Conservation (phyloP, 2,113 vertebrate genomes). For the Uropsilus gracilis region DNA sequence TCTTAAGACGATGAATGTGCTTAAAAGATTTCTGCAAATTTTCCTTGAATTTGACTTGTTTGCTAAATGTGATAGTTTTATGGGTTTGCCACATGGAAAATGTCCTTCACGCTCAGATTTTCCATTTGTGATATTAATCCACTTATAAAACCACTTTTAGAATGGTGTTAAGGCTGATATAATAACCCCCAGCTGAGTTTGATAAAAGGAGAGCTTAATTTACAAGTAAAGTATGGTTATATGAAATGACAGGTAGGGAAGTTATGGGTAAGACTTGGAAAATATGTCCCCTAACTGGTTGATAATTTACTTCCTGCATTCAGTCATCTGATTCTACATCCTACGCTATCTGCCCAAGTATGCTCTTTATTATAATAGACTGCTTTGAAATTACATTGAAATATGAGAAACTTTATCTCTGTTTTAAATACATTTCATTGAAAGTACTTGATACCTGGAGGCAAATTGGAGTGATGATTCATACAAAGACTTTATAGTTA, state of each 20-base stretch:
- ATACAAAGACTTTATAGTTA: neutral
- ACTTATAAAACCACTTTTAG: conserved; percentile 65
- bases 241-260: conserved; percentile 66
- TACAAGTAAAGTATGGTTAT: conserved; percentile 61
- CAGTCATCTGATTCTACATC: conserved; percentile 58
- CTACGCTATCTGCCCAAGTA: conserved; percentile 27
- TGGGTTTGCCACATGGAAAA: conserved; percentile 63
- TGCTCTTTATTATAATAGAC: conserved; percentile 17
- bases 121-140: conserved; percentile 54
- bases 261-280: conserved; percentile 59
- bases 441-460: neutral
- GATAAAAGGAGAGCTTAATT: conserved; percentile 71
- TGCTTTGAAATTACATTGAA: conserved; percentile 32
- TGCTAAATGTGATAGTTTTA: conserved; percentile 73
- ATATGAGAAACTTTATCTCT: neutral
- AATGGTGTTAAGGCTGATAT: conserved; percentile 57
- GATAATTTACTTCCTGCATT: conserved; percentile 71
- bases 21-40: conserved; percentile 70
- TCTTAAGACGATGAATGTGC: conserved; percentile 55
- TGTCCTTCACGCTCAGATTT: conserved; percentile 66
- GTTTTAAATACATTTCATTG: conserved; percentile 39
- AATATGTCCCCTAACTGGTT: neutral
- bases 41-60: conserved; percentile 21
- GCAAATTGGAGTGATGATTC: conserved; percentile 5
- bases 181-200: conserved; percentile 66